These are phyloP conservation scores for Kryptopterus vitreolus DNA, from an alignment of 2,797 vertebrate species.

Conservation along the genomic window DNA sequence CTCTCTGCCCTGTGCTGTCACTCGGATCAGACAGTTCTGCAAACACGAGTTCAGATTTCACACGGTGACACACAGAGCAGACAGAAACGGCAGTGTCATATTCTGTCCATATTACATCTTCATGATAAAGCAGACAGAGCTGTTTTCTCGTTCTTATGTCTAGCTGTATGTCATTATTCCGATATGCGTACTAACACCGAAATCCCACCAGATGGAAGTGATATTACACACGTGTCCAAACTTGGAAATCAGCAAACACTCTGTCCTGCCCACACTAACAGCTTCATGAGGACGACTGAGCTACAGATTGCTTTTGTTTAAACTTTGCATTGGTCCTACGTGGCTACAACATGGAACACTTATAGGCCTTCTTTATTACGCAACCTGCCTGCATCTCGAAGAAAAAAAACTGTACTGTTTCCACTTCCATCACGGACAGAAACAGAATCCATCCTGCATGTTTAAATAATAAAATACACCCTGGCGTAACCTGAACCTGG, in stretches of 20 bases:
- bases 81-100: background rate
- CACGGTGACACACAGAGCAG: background rate
- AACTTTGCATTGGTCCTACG: background rate
- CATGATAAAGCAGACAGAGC: background rate
- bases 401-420: background rate
- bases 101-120: background rate
- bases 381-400: background rate
- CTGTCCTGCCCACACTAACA: background rate
- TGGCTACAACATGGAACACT: background rate
- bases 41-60: conserved; percentile 36
- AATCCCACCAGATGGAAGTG: conserved; percentile 57
- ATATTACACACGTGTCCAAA: background rate
- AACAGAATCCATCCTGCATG: conserved; percentile 16
- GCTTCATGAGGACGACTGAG: background rate
- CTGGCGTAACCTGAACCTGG: conserved; percentile 17
- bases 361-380: background rate
- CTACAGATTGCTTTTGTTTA: background rate
- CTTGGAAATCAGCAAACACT: background rate
- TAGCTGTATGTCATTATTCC: background rate
- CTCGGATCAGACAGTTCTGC: conserved; percentile 77
- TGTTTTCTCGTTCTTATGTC: background rate
- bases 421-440: background rate
- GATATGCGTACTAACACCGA: background rate
- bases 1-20: conserved; percentile 66
- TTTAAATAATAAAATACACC: conserved; percentile 32